Percentiles rank a stretch among this genome's conserved stretches.
Evolutionary conservation across 2,113 vertebrate species (phyloP).

Genomic region (Esox niger): DNA sequence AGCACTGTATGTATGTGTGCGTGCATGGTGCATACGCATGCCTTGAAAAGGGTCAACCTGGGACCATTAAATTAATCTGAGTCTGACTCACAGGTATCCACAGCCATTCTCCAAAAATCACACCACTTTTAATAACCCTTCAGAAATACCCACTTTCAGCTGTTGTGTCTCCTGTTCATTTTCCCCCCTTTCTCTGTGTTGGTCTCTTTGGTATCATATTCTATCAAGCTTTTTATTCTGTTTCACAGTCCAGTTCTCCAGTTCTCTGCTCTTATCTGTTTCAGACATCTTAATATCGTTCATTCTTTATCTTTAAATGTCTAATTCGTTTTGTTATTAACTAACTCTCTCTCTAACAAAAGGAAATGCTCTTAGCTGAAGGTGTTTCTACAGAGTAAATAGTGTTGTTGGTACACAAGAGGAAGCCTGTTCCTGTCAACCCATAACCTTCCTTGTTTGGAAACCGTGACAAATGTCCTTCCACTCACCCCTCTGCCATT

Average conservation of each 20-base stretch:
- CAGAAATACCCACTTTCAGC: slow-evolving; percentile 52
- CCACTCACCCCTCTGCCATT: slow-evolving; percentile 46
- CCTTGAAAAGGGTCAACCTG: slow-evolving; percentile 58
- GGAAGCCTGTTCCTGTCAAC: slow-evolving; percentile 10
- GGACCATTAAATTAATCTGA: slow-evolving; percentile 63
- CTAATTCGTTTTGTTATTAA: neutral
- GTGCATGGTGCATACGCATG: neutral
- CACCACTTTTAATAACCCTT: slow-evolving; percentile 65
- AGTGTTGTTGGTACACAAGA: slow-evolving; percentile 59
- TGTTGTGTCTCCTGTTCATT: slow-evolving; percentile 42
- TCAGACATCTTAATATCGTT: neutral
- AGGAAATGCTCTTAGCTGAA: slow-evolving; percentile 63
- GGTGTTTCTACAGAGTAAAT: slow-evolving; percentile 70
- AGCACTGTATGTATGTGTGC: too few relatives aligned
- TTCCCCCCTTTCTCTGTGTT: slow-evolving; percentile 16
- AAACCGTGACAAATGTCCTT: slow-evolving; percentile 57
- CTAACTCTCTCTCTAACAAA: neutral
- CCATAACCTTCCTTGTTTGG: slow-evolving; percentile 63
- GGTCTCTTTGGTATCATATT: too few relatives aligned
- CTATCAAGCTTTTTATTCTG: too few relatives aligned
- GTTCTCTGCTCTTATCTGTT: slow-evolving; percentile 13
- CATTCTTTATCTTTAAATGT: neutral
- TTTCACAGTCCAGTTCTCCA: too few relatives aligned
- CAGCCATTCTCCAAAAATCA: slow-evolving; percentile 65
- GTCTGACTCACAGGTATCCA: slow-evolving; percentile 49